Conservation (phyloP, 2,797 vertebrate genomes). For the Todus mexicanus region DNA sequence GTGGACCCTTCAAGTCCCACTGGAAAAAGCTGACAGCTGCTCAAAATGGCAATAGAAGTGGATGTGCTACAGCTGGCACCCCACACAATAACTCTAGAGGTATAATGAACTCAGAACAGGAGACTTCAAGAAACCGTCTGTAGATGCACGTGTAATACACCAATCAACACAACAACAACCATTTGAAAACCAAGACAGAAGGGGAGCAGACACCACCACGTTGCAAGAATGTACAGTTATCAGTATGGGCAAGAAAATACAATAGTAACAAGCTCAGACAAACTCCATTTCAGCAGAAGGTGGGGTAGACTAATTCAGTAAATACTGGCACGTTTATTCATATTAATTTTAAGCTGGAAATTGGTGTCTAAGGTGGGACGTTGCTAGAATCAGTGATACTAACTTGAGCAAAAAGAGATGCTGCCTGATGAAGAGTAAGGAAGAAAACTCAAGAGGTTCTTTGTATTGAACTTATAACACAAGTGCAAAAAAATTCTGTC, state of each 20-base stretch:
- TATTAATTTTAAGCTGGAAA: not conserved
- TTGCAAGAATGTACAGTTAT: not conserved
- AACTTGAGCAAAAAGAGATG: not conserved
- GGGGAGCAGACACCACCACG: not conserved
- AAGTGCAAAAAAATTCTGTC: not conserved
- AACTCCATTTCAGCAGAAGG: not conserved
- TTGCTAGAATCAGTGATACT: not conserved
- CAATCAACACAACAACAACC: not conserved
- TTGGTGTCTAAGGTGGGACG: not conserved
- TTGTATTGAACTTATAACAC: not conserved
- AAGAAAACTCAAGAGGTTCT: not conserved
- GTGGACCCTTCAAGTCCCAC: not conserved
- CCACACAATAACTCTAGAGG: not conserved
- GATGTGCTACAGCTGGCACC: not conserved
- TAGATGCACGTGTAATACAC: not conserved
- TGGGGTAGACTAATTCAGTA: not conserved
- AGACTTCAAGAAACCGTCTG: not conserved
- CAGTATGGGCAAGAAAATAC: not conserved
- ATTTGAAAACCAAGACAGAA: not conserved
- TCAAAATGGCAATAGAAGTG: not conserved
- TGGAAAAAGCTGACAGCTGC: not conserved
- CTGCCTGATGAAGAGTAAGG: not conserved
- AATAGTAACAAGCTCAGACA: not conserved
- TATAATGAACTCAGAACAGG: not conserved
- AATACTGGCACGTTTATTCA: not conserved